Evolutionary conservation across 2,888 invertebrate genomes (phyloP).

Genomic region (Allolobophora icterica): DNA sequence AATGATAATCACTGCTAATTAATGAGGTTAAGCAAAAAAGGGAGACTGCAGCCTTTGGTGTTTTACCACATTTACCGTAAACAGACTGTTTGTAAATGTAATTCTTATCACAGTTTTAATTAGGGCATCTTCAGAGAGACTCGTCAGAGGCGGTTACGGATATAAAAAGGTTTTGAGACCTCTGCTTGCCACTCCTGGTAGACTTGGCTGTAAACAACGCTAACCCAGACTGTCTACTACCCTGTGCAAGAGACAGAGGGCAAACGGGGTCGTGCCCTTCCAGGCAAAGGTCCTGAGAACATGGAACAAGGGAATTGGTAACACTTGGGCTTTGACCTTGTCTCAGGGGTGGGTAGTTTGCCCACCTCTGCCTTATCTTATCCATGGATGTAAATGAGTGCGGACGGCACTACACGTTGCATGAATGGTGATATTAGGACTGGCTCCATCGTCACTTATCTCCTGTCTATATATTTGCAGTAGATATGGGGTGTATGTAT

Average conservation of each 20-base stretch:
- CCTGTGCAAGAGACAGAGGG: background rate
- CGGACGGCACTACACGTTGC: too few species aligned
- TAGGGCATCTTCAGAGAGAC: too few species aligned
- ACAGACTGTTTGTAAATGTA: too few species aligned
- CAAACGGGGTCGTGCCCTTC: background rate
- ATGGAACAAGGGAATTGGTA: background rate
- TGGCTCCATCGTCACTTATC: background rate
- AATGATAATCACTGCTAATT: too few species aligned
- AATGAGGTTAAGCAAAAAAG: too few species aligned
- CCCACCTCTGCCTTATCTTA: background rate
- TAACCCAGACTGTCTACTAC: background rate
- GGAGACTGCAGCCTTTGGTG: too few species aligned
- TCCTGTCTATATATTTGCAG: background rate
- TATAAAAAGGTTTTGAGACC: background rate
- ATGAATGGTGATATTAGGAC: background rate
- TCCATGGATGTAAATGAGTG: background rate
- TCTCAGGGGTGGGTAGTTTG: too few species aligned
- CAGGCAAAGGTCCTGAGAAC: background rate
- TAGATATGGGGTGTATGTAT: background rate
- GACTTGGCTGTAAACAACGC: too few species aligned
- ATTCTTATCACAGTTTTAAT: too few species aligned
- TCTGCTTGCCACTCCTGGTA: background rate
- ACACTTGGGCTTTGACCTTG: background rate
- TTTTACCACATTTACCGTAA: too few species aligned
- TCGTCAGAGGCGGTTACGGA: too few species aligned